These are phyloP conservation scores for Syrrhaptes paradoxus DNA, from an alignment of 2,113 vertebrate genomes.

Conservation along the genomic window DNA sequence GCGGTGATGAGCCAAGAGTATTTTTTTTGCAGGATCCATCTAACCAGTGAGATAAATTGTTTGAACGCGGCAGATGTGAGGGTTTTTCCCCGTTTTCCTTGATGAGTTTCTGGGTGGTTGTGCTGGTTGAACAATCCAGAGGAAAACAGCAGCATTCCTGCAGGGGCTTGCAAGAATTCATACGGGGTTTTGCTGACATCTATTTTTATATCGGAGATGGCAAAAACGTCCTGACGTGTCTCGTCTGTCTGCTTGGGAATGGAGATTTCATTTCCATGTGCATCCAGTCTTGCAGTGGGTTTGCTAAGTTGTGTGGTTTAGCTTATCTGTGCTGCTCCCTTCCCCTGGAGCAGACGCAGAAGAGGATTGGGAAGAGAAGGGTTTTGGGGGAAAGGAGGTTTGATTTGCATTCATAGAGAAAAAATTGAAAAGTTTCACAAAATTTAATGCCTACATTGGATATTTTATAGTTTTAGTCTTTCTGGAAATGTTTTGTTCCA, in stretches of 20 bases:
- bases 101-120: background rate
- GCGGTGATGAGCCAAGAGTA: background rate
- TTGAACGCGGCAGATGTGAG: background rate
- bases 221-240: slow-evolving; percentile 11
- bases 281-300: background rate
- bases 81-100: background rate
- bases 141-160: slow-evolving; percentile 15
- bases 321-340: background rate
- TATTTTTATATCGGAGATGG: slow-evolving; percentile 34
- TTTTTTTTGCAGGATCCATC: background rate
- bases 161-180: slow-evolving; percentile 36
- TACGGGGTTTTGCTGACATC: background rate
- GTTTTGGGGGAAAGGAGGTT: background rate
- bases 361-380: background rate
- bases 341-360: background rate
- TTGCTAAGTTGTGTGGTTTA: slow-evolving; percentile 16
- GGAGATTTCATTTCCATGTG: background rate
- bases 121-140: background rate
- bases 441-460: background rate
- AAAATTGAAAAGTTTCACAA: background rate
- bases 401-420: background rate
- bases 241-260: background rate
- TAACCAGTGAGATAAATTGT: background rate
- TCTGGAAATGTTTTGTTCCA: background rate
- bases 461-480: background rate